Evolutionary conservation across 2,113 vertebrate species (phyloP).

Genomic region (Amblyopsis rosae): DNA sequence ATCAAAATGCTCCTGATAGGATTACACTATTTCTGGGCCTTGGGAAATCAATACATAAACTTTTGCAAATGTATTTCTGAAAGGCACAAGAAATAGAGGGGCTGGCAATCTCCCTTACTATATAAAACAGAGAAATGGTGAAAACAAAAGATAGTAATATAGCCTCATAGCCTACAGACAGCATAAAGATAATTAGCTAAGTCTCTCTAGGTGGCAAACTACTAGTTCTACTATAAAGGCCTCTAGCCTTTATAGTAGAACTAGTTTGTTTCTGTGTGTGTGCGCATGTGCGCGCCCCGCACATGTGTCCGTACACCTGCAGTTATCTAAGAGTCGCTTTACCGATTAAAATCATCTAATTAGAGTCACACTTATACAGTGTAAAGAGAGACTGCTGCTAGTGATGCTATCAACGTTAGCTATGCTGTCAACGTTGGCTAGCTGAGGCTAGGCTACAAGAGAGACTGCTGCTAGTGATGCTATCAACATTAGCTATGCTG

Average conservation of each 20-base stretch:
- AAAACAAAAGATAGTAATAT: not conserved
- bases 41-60: not conserved
- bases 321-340: slow-evolving; percentile 48
- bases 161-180: slow-evolving; percentile 40
- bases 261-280: slow-evolving; percentile 17
- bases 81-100: not conserved
- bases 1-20: no score
- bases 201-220: slow-evolving; percentile 54
- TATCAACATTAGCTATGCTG: no score
- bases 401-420: no score
- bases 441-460: no score
- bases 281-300: not conserved
- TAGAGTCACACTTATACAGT: slow-evolving; percentile 21
- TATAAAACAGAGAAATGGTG: not conserved
- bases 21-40: slow-evolving; percentile 11
- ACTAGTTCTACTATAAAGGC: no score
- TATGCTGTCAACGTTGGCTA: no score
- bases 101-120: not conserved
- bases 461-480: no score
- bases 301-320: slow-evolving; percentile 46
- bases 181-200: slow-evolving; percentile 65
- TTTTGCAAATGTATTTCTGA: no score
- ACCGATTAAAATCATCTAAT: slow-evolving; percentile 64
- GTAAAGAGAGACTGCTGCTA: no score
- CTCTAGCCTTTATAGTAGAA: slow-evolving; percentile 46